Percentiles rank a stretch among this genome's conserved stretches.
Conservation (phyloP, 2,113 vertebrate species). For the Ursus arctos region DNA sequence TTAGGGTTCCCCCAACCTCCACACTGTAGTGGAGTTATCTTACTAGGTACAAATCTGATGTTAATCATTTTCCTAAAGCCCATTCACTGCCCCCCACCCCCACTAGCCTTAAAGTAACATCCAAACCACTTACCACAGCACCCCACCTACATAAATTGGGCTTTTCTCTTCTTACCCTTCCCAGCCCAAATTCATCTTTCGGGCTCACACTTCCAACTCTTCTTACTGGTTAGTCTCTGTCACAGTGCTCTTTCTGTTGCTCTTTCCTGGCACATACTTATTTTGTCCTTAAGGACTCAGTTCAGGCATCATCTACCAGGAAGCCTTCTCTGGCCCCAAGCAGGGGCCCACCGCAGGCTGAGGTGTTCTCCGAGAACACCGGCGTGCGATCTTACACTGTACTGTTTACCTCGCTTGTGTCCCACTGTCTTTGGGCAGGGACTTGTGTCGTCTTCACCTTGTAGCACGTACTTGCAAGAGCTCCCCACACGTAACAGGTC, state of each 20-base stretch:
- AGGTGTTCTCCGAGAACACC: neutral
- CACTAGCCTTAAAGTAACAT: neutral
- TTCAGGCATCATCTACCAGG: neutral
- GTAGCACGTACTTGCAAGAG: neutral
- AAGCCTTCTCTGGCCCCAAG: neutral
- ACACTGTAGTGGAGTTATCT: neutral
- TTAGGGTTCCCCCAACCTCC: neutral
- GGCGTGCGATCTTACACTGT: neutral
- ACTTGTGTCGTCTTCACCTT: neutral
- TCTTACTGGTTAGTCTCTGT: neutral
- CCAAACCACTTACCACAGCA: neutral
- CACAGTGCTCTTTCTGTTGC: neutral
- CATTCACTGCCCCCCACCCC: neutral
- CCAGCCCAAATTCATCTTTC: neutral
- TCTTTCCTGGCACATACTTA: neutral
- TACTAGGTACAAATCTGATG: neutral
- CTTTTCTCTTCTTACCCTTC: neutral
- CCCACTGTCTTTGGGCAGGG: neutral
- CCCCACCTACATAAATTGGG: neutral
- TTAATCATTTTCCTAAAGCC: neutral
- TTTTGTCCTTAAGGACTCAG: constrained; percentile 21
- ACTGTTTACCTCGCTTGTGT: neutral
- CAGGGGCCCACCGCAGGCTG: neutral
- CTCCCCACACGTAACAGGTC: neutral
- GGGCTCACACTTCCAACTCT: neutral